Conservation (phyloP, 2,888 invertebrate species). For the Cosmia trapezina region DNA sequence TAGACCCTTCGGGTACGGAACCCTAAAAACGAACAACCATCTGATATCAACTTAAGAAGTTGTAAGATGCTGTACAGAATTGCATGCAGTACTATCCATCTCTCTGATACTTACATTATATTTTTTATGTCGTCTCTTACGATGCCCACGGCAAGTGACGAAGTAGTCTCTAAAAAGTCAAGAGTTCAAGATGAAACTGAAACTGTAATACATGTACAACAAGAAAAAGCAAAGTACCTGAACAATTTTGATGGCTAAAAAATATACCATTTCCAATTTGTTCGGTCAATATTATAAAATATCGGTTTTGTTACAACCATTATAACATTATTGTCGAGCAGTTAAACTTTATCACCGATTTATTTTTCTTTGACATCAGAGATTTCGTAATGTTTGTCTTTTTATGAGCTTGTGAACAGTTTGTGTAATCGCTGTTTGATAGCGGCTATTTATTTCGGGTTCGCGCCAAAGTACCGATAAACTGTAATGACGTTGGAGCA, state of each 20-base stretch:
- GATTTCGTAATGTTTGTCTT: conserved; percentile 83
- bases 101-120: conserved; percentile 4
- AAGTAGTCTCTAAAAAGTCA: neutral
- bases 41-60: neutral
- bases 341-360: conserved; percentile 81
- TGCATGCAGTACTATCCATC: conserved; percentile 7
- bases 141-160: conserved; percentile 27
- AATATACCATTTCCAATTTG: conserved; percentile 20
- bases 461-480: conserved; percentile 80
- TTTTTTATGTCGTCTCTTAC: conserved; percentile 18
- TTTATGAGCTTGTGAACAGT: conserved; percentile 87
- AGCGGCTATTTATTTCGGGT: conserved; percentile 84
- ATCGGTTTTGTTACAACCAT: conserved; percentile 69
- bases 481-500: conserved; percentile 80
- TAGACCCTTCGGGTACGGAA: no score
- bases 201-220: neutral
- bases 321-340: conserved; percentile 76
- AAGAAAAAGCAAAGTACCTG: neutral
- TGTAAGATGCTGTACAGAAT: neutral
- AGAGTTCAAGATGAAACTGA: conserved; percentile 1
- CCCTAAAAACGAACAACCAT: no score
- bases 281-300: conserved; percentile 59
- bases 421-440: conserved; percentile 86
- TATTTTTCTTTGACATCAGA: conserved; percentile 85
- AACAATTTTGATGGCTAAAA: conserved; percentile 2